Conservation (phyloP, 2,888 invertebrate genomes). For the Drosophila robusta region DNA sequence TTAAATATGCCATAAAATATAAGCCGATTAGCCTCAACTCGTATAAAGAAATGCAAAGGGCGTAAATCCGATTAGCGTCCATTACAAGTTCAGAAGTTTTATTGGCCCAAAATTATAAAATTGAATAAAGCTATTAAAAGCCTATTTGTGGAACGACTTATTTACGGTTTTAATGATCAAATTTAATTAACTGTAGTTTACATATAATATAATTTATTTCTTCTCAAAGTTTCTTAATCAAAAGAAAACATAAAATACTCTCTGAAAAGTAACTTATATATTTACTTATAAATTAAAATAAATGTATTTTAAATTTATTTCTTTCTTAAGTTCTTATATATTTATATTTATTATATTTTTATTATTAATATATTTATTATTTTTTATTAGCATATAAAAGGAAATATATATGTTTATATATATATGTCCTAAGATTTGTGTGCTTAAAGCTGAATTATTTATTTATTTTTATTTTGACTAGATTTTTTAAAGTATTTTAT, state of each 20-base stretch:
- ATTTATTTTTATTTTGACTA: too few species aligned
- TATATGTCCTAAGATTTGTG: too few species aligned
- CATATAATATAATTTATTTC: background rate
- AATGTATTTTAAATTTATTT: background rate
- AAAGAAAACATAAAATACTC: too few species aligned
- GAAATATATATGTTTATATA: too few species aligned
- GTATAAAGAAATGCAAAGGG: slow-evolving; percentile 4
- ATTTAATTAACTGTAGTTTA: background rate
- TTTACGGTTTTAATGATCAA: background rate
- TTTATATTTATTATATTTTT: too few species aligned
- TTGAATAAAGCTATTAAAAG: background rate
- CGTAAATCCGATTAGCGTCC: slow-evolving; percentile 20
- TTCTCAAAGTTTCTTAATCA: background rate
- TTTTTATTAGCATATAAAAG: too few species aligned
- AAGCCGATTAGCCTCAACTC: slow-evolving; percentile 45
- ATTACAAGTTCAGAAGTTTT: slow-evolving; percentile 20
- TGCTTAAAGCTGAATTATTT: too few species aligned
- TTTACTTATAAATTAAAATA: too few species aligned
- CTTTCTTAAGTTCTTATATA: background rate
- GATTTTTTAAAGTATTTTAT: too few species aligned
- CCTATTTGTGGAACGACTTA: background rate
- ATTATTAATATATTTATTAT: too few species aligned
- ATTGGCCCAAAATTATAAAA: background rate
- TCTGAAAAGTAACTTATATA: too few species aligned
- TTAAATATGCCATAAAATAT: slow-evolving; percentile 32